phyloP scores from a whole-genome alignment of 2,113 vertebrate genomes.

The Myotis lucifugus region DNA sequence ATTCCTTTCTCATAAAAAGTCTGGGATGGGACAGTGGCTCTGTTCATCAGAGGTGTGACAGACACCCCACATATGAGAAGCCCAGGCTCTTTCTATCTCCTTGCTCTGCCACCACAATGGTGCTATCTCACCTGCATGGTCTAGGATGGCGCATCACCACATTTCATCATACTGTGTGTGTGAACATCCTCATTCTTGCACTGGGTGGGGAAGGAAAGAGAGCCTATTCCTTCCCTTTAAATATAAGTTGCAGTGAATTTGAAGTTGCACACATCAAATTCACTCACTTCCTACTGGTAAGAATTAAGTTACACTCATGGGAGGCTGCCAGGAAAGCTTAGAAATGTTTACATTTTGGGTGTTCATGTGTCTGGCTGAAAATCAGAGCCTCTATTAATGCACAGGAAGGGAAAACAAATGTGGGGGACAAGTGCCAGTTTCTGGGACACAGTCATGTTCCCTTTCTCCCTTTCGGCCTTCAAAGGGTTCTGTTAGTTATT shows the following conservation, averaged over 20 bases:
- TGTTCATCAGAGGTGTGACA: background rate
- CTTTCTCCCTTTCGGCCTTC: background rate
- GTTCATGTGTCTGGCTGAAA: background rate
- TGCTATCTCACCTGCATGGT: background rate
- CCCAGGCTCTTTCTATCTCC: background rate
- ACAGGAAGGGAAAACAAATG: background rate
- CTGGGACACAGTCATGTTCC: background rate
- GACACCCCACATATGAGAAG: background rate
- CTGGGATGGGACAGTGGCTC: background rate
- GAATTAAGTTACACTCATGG: background rate
- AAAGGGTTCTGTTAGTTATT: background rate
- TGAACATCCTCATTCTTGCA: background rate
- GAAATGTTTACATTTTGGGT: background rate
- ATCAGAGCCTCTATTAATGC: background rate
- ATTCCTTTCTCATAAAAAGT: background rate
- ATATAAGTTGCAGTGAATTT: background rate
- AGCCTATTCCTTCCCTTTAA: background rate
- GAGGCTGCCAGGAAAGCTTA: background rate
- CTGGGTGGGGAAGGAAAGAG: background rate
- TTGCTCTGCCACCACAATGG: rapidly evolving
- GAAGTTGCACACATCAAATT: background rate
- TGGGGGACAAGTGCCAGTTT: background rate
- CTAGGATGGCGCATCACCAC: background rate
- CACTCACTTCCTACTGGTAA: background rate
- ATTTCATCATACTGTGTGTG: background rate